Evolutionary conservation across 2,113 vertebrate species (phyloP), one percentile per base, ranked within the genome.

Genomic region (Oreochromis spilurus): DNA sequence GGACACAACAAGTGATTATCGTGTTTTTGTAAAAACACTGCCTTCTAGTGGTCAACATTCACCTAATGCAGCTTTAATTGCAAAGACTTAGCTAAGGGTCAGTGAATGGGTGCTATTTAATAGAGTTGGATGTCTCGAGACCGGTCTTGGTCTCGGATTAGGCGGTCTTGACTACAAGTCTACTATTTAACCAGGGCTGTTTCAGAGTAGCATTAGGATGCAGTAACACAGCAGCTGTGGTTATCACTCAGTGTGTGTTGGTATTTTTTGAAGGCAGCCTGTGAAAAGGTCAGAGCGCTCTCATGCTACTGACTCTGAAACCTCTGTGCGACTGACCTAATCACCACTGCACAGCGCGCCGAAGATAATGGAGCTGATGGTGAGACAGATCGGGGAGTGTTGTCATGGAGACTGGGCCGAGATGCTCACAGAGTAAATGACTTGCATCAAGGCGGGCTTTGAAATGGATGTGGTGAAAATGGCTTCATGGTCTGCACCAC

Each of bases 321-420:
- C 83, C 53, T 54, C 75, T 14, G n/a, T 9, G 77, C 24, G 5
- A 43, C 75, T 60, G 90, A 91, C 87, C 87, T 50, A 26, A 86
- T 84, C 85, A 5, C 53, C 83, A 12, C n/a, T 53, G 79, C 88
- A 58, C 67, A 36, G 58, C 1, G 31, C 62, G 85, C 72, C 34
- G 43, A 9, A 77, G 72, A 86, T 85, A 79, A 83, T 67, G 77
- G 58, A 81, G 84, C 80, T 62, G 87, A 87, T 88, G 85, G 52
- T 24, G 91, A 84, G 82, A 81, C 5, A 58, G 89, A 93, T 86
- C 81, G 78, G 75, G 77, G 83, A 60, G 89, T 12, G 93, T 93
- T 90, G 93, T 90, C 92, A 94, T 92, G 92, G 93, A 90, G 90
- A 94, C 93, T n/a, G 78, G 70, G 84, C 82, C 3, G 80, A 85